Evolutionary conservation across 2,888 invertebrate species (phyloP), one percentile per base, ranked within the genome.

Genomic region (Dromius quadrimaculatus): DNA sequence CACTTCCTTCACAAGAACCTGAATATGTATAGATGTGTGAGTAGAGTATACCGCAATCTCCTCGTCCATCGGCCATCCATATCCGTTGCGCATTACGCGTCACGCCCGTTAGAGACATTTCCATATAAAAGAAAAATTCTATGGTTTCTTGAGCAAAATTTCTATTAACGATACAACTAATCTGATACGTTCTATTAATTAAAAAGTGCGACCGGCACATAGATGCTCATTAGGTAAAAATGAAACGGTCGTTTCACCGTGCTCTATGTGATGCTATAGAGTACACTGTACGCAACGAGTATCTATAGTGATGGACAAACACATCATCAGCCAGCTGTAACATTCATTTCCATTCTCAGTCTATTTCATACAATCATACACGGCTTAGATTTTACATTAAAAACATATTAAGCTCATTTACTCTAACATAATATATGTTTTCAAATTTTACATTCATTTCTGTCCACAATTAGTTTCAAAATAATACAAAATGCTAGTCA

Each of bases 151-250:
- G 81, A 80, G 79, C 79, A 79, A 78, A 79, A 78, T 79, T 80
- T 81, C 80, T 81, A 81, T 81, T 81, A 81, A 81, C 80, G 80
- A 80, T 70, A 70, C 69, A 62, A 32, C 61, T 70, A 70, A 70
- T 79, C 80, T 75, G 82, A 81, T 81, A 81, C 81, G 81, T 82
- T 80, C 81, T 81, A 81, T 81, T 83, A 82, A 83, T 82, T 83
- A 82, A 81, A 81, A 81, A 81, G 79, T 80, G 78, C 79, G 79
- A 76, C 76, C 77, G 77, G 78, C 79, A 36, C 28, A 43, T 61
- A 62, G 69, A 61, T 68, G 59, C 59, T 68, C 68, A 68, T 68
- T 68, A 68, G 34, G 59, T 43, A 68, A 68, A 59, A 68, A 68
- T 54, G 66, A 54, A 59, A 68, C 57, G 43, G 43, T 59, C 45